These are phyloP conservation scores for Smithornis capensis DNA, from an alignment of 2,113 vertebrate species.

Conservation along the genomic window DNA sequence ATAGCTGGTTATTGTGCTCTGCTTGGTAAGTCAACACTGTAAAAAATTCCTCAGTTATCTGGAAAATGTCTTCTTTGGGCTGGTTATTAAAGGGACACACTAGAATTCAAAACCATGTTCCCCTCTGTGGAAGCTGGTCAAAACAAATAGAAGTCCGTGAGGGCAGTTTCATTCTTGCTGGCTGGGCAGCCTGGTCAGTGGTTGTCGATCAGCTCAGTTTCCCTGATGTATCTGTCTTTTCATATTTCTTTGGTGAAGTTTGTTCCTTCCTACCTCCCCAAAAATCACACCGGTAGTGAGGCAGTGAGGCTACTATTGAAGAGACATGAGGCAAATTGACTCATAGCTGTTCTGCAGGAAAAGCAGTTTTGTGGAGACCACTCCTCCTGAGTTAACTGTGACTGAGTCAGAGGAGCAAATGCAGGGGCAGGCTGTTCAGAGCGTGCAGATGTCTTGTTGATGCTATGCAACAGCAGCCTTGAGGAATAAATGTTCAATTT, in stretches of 20 bases:
- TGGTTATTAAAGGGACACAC: neutral
- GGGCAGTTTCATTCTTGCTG: neutral
- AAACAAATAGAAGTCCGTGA: neutral
- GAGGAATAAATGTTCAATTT: neutral
- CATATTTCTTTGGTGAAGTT: neutral
- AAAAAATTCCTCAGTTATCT: conserved; percentile 63
- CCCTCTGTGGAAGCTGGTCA: neutral
- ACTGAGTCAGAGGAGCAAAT: neutral
- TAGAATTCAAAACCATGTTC: neutral
- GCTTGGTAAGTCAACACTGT: conserved; percentile 55
- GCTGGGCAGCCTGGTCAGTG: neutral
- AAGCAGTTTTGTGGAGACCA: neutral
- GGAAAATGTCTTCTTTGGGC: conserved; percentile 40
- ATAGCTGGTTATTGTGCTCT: conserved; percentile 52
- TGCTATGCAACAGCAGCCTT: neutral
- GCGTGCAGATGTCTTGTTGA: neutral
- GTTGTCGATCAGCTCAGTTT: neutral
- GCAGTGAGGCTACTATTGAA: neutral
- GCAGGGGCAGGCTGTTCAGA: neutral
- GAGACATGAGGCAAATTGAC: neutral
- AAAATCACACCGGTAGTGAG: fast-evolving
- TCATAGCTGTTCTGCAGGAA: neutral
- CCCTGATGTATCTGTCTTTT: neutral
- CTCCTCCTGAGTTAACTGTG: neutral
- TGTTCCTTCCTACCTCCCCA: neutral